Conservation (phyloP, 37 sponge, comb jelly and placozoan species). For the Aphrocallistes beatrix region DNA sequence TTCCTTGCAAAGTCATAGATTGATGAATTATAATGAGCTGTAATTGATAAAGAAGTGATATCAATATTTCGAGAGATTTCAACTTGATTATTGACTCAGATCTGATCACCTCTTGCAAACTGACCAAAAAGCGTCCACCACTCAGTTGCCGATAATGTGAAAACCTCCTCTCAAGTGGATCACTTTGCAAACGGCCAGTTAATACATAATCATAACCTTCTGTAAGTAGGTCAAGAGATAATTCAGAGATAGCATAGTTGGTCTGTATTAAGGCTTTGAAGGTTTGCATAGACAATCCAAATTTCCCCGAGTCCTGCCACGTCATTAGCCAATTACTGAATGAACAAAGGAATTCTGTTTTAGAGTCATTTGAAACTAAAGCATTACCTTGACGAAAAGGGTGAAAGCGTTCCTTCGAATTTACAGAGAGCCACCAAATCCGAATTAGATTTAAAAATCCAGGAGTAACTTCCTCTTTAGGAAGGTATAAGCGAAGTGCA, state of each 20-base stretch:
- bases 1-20: not conserved
- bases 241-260: not conserved
- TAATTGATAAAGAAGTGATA: not conserved
- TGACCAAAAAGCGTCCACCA: not conserved
- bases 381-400: not conserved
- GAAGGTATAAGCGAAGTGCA: not conserved
- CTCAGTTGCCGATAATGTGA: conserved; percentile 8
- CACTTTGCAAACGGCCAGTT: too few relatives aligned
- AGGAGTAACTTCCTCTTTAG: not conserved
- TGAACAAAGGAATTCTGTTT: too few relatives aligned
- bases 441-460: not conserved
- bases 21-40: not conserved
- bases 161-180: conserved; percentile 10
- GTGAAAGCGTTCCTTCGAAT: not conserved
- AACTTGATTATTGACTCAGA: not conserved
- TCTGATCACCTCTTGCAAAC: not conserved
- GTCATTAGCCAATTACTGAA: not conserved
- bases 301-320: not conserved
- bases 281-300: not conserved
- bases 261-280: too few relatives aligned
- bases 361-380: not conserved
- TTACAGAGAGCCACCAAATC: not conserved
- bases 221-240: not conserved
- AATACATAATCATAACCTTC: too few relatives aligned
- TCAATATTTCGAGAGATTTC: conserved; percentile 18